Percentiles rank a stretch among this genome's conserved stretches.
These are phyloP conservation scores for Phrynocephalus vlangalii DNA, from an alignment of 2,797 vertebrate species.

Conservation along the genomic window DNA sequence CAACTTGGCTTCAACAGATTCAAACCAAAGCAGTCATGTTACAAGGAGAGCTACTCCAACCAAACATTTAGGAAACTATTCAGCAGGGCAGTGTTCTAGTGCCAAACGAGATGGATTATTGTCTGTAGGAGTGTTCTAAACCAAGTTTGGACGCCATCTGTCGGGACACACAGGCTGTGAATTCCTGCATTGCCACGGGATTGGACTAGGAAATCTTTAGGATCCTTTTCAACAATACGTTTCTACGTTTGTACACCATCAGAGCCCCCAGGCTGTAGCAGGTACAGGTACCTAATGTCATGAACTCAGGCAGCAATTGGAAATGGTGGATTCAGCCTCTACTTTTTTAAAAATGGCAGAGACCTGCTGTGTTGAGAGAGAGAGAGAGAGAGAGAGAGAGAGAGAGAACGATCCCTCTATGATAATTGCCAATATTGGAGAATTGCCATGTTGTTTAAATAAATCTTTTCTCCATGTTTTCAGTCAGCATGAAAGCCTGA, in stretches of 20 bases:
- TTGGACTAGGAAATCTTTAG: too few relatives aligned
- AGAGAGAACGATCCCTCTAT: neutral
- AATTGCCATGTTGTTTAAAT: conserved; percentile 1
- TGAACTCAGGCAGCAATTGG: neutral
- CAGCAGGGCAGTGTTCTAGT: too few relatives aligned
- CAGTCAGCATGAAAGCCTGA: conserved; percentile 50
- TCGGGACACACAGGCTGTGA: too few relatives aligned
- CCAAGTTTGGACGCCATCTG: too few relatives aligned
- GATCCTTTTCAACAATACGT: too few relatives aligned
- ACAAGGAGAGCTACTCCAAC: too few relatives aligned
- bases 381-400: neutral
- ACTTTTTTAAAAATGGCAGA: neutral
- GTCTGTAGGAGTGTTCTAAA: too few relatives aligned
- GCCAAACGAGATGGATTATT: too few relatives aligned
- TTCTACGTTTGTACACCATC: neutral
- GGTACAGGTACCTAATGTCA: neutral
- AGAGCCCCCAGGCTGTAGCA: neutral
- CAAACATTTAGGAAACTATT: too few relatives aligned
- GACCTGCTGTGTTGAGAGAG: neutral
- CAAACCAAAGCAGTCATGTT: too few relatives aligned
- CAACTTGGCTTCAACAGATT: too few relatives aligned
- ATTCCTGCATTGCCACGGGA: too few relatives aligned
- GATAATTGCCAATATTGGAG: neutral
- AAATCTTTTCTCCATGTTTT: conserved; percentile 37
- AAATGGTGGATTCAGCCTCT: neutral